phyloP scores from a whole-genome alignment of 2,113 vertebrate species.

The Chaenogobius annularis region DNA sequence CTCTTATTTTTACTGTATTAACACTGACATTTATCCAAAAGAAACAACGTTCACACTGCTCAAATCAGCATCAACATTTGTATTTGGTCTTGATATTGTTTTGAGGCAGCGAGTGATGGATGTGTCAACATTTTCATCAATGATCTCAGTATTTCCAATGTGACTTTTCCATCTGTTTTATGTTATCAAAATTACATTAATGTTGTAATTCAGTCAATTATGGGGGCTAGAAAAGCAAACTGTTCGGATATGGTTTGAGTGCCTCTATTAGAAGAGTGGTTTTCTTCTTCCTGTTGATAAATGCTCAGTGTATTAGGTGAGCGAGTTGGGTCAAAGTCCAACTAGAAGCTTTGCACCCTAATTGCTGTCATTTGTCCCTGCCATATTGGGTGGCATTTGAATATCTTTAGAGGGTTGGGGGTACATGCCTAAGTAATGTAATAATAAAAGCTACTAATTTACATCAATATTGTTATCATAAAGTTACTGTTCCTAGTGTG shows the following conservation, averaged over 20 bases:
- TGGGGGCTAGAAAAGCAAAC: not conserved
- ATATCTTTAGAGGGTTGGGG: slow-evolving; percentile 32
- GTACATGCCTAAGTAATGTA: not conserved
- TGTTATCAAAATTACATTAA: not conserved
- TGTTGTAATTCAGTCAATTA: not conserved
- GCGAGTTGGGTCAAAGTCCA: slow-evolving; percentile 58
- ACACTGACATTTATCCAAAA: not conserved
- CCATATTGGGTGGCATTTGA: slow-evolving; percentile 64
- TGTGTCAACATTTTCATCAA: too few species aligned
- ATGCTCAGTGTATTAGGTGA: slow-evolving; percentile 51
- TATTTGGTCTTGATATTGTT: not conserved
- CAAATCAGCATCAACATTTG: not conserved
- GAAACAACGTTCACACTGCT: not conserved
- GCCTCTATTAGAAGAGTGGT: not conserved
- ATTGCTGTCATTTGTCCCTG: slow-evolving; percentile 73
- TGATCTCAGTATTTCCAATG: not conserved
- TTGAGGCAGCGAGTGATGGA: not conserved
- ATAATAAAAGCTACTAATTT: not conserved
- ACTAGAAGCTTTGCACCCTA: slow-evolving; percentile 56
- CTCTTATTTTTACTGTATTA: too few species aligned
- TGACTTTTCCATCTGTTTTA: not conserved
- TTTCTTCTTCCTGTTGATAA: slow-evolving; percentile 45
- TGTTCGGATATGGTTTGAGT: slow-evolving; percentile 2
- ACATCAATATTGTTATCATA: not conserved
- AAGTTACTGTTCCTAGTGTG: too few species aligned